A percentile compares a stretch with the other conserved stretches of the same genome.
phyloP scores from a whole-genome alignment of 2,888 invertebrate genomes.

The Lasioglossum marginatum region DNA sequence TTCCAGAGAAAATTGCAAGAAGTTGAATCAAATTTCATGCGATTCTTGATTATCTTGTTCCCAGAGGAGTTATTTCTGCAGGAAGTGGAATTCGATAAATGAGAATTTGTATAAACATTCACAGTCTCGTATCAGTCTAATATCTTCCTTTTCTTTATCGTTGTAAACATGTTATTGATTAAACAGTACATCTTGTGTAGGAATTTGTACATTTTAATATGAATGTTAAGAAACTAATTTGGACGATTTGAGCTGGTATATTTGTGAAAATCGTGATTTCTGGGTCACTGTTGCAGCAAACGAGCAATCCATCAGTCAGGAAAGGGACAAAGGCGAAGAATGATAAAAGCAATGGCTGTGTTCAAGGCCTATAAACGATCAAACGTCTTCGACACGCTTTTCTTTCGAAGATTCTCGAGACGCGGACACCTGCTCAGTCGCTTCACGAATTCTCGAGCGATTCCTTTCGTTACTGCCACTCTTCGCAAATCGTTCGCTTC shows the following conservation, averaged over 20 bases:
- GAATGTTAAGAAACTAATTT: background rate
- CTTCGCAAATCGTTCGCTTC: conserved; percentile 62
- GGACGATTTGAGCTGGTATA: too few relatives aligned
- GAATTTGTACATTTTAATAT: background rate
- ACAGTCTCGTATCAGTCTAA: too few relatives aligned
- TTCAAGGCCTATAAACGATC: conserved; percentile 7
- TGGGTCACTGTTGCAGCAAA: background rate
- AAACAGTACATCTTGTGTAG: background rate
- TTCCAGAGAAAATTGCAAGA: conserved; percentile 1
- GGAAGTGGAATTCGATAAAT: background rate
- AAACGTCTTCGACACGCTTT: conserved; percentile 7
- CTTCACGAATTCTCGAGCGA: background rate
- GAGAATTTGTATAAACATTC: background rate
- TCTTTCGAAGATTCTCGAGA: background rate
- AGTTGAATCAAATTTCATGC: background rate
- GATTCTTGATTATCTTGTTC: background rate
- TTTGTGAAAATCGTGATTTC: background rate
- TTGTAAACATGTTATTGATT: background rate
- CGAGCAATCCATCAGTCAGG: background rate
- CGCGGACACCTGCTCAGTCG: background rate
- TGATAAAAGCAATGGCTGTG: conserved; percentile 9
- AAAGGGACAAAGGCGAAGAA: conserved; percentile 2
- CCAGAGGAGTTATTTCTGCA: background rate
- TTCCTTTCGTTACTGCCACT: conserved; percentile 62
- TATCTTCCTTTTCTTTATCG: background rate